phyloP scores from a whole-genome alignment of 2,797 vertebrate genomes.

The Vespertilio murinus region DNA sequence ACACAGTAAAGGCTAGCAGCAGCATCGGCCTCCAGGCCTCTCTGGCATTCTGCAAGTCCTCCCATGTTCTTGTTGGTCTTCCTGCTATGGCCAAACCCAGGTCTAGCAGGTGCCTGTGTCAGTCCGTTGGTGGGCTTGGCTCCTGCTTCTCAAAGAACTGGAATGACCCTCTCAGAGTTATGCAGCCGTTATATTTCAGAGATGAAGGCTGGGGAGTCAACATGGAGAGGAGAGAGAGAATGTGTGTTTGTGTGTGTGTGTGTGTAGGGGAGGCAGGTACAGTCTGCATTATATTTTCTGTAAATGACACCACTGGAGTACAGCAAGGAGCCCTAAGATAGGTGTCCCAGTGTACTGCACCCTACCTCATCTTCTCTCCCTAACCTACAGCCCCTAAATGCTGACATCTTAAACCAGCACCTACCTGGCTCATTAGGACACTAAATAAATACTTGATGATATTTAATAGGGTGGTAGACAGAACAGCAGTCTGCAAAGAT shows the following conservation, averaged over 20 bases:
- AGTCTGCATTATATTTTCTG: not conserved
- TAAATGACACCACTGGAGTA: not conserved
- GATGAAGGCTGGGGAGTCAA: not conserved
- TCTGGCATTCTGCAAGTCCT: not conserved
- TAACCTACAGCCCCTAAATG: not conserved
- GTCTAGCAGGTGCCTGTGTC: not conserved
- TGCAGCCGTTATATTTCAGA: not conserved
- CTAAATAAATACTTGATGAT: not conserved
- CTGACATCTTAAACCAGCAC: not conserved
- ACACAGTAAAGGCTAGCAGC: not conserved
- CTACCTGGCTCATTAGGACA: not conserved
- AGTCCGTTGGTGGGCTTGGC: not conserved
- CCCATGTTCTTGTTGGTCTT: not conserved
- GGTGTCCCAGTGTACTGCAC: not conserved
- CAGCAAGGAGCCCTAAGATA: not conserved
- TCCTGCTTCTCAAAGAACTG: not conserved
- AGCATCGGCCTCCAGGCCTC: not conserved
- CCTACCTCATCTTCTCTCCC: not conserved
- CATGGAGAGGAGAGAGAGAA: too few relatives aligned
- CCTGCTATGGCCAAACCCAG: not conserved
- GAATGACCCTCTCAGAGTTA: not conserved
- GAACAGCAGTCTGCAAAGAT: not conserved
- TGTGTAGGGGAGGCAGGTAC: not conserved
- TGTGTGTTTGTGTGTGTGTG: too few relatives aligned
- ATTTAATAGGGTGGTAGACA: not conserved